These are phyloP conservation scores for Saguinus midas DNA, from an alignment of 2,113 vertebrate genomes.

Conservation along the genomic window DNA sequence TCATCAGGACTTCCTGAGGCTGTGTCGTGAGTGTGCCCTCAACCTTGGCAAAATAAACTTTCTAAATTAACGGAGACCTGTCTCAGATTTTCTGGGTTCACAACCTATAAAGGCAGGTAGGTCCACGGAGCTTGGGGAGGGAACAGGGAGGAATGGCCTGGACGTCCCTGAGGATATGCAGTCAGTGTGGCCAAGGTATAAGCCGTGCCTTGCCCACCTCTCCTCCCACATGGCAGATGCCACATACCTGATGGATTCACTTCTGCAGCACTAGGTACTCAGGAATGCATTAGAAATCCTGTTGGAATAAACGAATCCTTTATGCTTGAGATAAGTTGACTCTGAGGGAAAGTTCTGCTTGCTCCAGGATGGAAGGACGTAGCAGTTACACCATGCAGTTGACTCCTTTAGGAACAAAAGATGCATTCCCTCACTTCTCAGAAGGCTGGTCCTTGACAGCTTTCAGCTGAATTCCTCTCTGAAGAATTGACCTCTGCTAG, in stretches of 20 bases:
- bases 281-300: no score
- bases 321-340: accelerated
- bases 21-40: no score
- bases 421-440: accelerated
- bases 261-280: accelerated
- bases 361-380: accelerated
- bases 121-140: neutral
- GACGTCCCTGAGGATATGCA: neutral
- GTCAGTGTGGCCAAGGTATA: neutral
- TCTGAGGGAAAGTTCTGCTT: neutral
- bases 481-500: neutral
- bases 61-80: no score
- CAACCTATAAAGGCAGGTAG: no score
- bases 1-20: no score
- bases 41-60: no score
- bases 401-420: neutral
- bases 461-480: neutral
- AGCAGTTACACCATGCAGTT: accelerated
- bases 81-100: no score
- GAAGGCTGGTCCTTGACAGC: no score
- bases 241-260: neutral
- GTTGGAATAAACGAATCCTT: neutral
- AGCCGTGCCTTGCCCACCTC: neutral
- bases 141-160: accelerated
- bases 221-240: accelerated